Base-by-base conservation (phyloP, 1,140 invertebrate genomes). In the Sesamia nonagrioides region DNA sequence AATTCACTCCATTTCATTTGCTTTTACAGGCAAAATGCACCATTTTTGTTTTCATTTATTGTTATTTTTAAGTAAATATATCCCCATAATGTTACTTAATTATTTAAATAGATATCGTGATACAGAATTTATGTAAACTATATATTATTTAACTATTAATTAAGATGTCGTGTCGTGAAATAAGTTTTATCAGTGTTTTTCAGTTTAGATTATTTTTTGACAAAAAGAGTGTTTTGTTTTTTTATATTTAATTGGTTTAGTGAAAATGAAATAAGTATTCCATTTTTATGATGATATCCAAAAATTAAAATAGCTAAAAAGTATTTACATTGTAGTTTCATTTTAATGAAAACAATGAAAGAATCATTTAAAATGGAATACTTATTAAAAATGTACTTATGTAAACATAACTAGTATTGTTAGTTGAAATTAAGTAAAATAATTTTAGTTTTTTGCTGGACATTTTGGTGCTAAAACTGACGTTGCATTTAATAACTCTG, bases 391-490 rank as follows among this genome's bases (percentile, higher is more conserved):
- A 37, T 71, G 48, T 71, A 71, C 68, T 71, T 71, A 72, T 72
- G 8, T 68, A 50, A 69, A 48, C 33, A 37, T 72, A 40, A 9
- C 33, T 27, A 52, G 40, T 13, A 37, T 72, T 56, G 54, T 56
- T 73, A 73, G 21, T 18, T 73, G n/a, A 42, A 58, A 58, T 54
- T 40, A 56, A 56, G 52, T 58, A 56, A 73, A 58, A 42, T 73
- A 54, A 56, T 18, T 56, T 61, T 75, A 75, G 68, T 60, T 45
- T 61, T 61, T 75, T 73, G 79, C 79, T 81, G 79, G 79, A 81
- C 74, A 81, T 81, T 80, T 63, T 81, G 79, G 79, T 81, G 82
- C 79, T 78, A 75, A 71, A 69, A 54, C 33, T 21, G 56, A 37
- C 33, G 15, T 54, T 71, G 68, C 68, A 54, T 71, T 71, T 71